Conservation (phyloP, 2,888 invertebrate genomes). For the Oxystoma pomonae region DNA sequence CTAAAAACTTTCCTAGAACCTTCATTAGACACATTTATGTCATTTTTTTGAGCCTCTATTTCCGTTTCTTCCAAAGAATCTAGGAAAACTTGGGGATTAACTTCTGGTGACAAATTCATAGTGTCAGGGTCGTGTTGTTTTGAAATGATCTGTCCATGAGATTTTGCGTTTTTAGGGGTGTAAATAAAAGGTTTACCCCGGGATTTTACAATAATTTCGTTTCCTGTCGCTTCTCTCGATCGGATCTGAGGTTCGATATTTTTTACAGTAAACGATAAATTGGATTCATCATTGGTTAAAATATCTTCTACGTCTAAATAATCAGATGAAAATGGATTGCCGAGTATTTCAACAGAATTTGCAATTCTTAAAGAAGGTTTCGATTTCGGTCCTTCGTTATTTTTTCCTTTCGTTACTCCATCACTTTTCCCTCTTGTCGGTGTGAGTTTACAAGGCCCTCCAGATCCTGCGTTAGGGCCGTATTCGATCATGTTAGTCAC, state of each 20-base stretch:
- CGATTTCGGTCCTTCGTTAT: neutral
- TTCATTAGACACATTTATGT: conserved; percentile 32
- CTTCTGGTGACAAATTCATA: conserved; percentile 28
- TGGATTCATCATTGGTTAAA: conserved; percentile 27
- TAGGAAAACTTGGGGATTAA: neutral
- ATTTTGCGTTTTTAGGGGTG: neutral
- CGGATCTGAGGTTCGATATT: conserved; percentile 6
- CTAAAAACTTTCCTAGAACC: conserved; percentile 40
- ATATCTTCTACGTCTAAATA: conserved; percentile 30
- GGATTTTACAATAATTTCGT: neutral
- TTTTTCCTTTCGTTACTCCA: neutral
- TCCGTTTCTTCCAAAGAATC: conserved; percentile 31
- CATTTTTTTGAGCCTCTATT: conserved; percentile 24
- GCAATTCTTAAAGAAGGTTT: neutral
- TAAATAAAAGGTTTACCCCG: conserved; percentile 12
- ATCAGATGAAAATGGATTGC: neutral
- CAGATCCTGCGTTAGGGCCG: conserved; percentile 53
- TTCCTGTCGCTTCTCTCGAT: conserved; percentile 9
- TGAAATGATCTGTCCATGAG: neutral
- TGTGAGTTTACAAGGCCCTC: conserved; percentile 28
- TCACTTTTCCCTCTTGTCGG: conserved; percentile 19
- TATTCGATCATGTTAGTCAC: conserved; percentile 56
- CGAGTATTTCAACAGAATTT: neutral
- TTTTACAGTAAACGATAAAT: conserved; percentile 28
- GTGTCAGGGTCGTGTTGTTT: neutral